A percentile compares a stretch with the other conserved stretches of the same genome.
Conservation (phyloP, 2,888 invertebrate species). For the Nasonia oneida region DNA sequence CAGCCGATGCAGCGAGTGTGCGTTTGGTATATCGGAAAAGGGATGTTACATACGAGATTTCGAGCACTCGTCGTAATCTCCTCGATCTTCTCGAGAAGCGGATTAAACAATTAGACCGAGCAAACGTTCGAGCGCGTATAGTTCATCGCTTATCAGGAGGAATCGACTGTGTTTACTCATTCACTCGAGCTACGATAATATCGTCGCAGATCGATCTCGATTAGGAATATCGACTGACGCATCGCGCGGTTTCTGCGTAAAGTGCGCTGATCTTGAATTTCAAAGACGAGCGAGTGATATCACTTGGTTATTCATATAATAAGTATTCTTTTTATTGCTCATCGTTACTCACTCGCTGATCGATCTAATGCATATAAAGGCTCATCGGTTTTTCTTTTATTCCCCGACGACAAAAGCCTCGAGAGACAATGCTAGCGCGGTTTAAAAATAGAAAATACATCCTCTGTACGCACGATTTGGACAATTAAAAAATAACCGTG, state of each 20-base stretch:
- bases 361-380: not conserved
- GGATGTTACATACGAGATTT: too few species aligned
- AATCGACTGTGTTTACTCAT: constrained; percentile 37
- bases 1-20: too few species aligned
- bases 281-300: not conserved
- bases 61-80: too few species aligned
- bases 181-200: not conserved
- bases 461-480: too few species aligned
- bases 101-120: constrained; percentile 41
- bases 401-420: not conserved
- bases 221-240: constrained; percentile 42
- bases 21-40: too few species aligned
- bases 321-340: not conserved
- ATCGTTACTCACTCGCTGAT: constrained; percentile 2
- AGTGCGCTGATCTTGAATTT: constrained; percentile 12
- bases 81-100: not conserved
- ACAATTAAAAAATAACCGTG: not conserved
- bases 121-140: constrained; percentile 30
- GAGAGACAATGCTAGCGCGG: not conserved
- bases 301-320: not conserved
- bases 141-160: constrained; percentile 51
- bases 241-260: not conserved
- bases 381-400: not conserved
- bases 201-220: constrained; percentile 37
- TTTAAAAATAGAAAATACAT: not conserved